A percentile compares a stretch with the other conserved stretches of the same genome.
phyloP scores from a whole-genome alignment of 2,797 vertebrate species.

The Discoglossus pictus region DNA sequence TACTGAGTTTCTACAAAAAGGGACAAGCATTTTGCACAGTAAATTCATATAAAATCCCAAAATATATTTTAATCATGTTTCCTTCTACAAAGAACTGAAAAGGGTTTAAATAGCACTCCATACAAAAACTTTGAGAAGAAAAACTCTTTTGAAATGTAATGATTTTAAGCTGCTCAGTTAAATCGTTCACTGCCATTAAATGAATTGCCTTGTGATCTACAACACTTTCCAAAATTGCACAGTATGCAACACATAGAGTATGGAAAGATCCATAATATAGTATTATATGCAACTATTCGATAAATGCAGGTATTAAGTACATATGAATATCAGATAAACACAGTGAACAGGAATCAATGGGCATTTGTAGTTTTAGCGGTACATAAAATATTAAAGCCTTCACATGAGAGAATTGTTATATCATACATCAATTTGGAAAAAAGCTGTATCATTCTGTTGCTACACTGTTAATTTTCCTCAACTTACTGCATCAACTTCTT shows the following conservation, averaged over 20 bases:
- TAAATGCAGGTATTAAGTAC: constrained; percentile 19
- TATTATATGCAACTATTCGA: constrained; percentile 7
- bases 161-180: constrained; percentile 30
- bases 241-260: constrained; percentile 16
- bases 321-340: constrained; percentile 25
- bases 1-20: too few species aligned
- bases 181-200: constrained; percentile 28
- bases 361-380: background rate
- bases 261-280: constrained; percentile 21
- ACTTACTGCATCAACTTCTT: background rate
- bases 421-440: background rate
- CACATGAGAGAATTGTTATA: background rate
- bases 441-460: background rate
- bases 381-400: background rate
- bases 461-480: background rate
- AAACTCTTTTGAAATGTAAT: constrained; percentile 9
- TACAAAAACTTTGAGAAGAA: constrained; percentile 14
- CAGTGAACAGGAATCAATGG: background rate
- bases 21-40: too few species aligned
- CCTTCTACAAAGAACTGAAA: constrained; percentile 2
- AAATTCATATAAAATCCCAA: too few species aligned
- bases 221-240: constrained; percentile 26
- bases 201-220: constrained; percentile 31
- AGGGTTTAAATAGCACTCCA: constrained; percentile 16
- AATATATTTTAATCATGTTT: background rate